Conservation (phyloP, 1,140 invertebrate species). For the Manduca sexta region DNA sequence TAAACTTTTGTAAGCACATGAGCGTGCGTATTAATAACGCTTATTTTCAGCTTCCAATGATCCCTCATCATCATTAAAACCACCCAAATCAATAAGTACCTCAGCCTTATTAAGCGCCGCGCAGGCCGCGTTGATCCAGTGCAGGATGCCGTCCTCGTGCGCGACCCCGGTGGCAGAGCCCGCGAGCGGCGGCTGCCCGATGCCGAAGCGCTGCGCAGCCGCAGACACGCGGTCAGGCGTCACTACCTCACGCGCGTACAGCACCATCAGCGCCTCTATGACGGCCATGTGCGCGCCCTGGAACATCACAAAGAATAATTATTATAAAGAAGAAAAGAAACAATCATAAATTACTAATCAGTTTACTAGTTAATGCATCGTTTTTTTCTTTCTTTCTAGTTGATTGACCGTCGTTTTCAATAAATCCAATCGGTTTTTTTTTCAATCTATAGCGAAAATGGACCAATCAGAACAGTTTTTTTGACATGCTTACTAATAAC, state of each 20-base stretch:
- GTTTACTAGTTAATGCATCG: too few species aligned
- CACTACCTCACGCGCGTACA: conserved; percentile 95
- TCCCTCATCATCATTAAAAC: too few species aligned
- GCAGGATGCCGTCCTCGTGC: conserved; percentile 90
- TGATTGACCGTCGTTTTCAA: too few species aligned
- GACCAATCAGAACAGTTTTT: too few species aligned
- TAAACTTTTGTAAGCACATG: too few species aligned
- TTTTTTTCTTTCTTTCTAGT: too few species aligned
- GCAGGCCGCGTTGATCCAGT: conserved; percentile 93
- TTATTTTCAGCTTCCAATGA: too few species aligned
- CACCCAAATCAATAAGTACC: conserved; percentile 25
- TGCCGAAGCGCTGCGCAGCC: conserved; percentile 84
- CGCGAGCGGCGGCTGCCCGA: conserved; percentile 55
- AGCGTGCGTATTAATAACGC: too few species aligned
- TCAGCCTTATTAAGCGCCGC: conserved; percentile 77
- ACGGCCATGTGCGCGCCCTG: conserved; percentile 97
- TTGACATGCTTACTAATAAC: too few species aligned
- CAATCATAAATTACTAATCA: too few species aligned
- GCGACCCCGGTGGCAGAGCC: conserved; percentile 76
- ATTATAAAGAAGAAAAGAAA: not conserved
- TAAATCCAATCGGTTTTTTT: too few species aligned
- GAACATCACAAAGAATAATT: conserved; percentile 18
- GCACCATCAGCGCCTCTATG: conserved; percentile 96
- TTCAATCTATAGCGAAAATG: too few species aligned
- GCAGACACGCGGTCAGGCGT: conserved; percentile 90